These are phyloP conservation scores for Rugalucina vietnamica DNA, from an alignment of 2,888 invertebrate genomes.

Conservation along the genomic window DNA sequence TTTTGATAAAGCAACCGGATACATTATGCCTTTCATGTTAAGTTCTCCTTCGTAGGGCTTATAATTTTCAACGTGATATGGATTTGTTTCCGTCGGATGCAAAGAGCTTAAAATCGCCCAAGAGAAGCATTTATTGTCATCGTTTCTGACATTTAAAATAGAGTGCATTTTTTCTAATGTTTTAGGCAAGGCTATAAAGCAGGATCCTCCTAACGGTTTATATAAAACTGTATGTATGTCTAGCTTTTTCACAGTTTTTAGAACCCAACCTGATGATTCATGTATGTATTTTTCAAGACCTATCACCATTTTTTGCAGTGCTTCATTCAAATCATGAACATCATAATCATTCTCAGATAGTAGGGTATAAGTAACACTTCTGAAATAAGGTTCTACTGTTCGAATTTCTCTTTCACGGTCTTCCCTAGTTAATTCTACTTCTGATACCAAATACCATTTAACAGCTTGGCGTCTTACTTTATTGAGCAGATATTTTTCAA, in stretches of 20 bases:
- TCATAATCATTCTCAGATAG: neutral
- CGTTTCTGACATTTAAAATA: slow-evolving; percentile 8
- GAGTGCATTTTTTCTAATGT: slow-evolving; percentile 5
- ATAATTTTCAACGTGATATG: slow-evolving; percentile 17
- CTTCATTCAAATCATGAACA: slow-evolving; percentile 18
- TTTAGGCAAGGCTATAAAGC: slow-evolving; percentile 19
- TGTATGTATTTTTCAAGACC: neutral
- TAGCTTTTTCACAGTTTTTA: neutral
- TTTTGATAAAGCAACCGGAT: slow-evolving; percentile 18
- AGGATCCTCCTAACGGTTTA: slow-evolving; percentile 16
- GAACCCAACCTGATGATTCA: slow-evolving; percentile 8
- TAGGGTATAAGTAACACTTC: slow-evolving; percentile 11
- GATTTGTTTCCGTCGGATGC: neutral
- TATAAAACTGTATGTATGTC: neutral
- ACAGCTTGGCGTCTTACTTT: neutral
- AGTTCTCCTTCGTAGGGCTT: slow-evolving; percentile 13
- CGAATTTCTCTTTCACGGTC: neutral
- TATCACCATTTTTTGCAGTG: slow-evolving; percentile 17
- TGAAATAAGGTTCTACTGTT: slow-evolving; percentile 15
- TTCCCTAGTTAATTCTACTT: slow-evolving; percentile 15
- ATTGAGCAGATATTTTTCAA: neutral
- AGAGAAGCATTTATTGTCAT: slow-evolving; percentile 38
- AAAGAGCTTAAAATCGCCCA: slow-evolving; percentile 35
- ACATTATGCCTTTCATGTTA: slow-evolving; percentile 21
- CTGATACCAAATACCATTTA: slow-evolving; percentile 23